Percentiles rank a stretch among this genome's conserved stretches.
Conservation (phyloP, 2,888 invertebrate species). For the Luperina testacea region DNA sequence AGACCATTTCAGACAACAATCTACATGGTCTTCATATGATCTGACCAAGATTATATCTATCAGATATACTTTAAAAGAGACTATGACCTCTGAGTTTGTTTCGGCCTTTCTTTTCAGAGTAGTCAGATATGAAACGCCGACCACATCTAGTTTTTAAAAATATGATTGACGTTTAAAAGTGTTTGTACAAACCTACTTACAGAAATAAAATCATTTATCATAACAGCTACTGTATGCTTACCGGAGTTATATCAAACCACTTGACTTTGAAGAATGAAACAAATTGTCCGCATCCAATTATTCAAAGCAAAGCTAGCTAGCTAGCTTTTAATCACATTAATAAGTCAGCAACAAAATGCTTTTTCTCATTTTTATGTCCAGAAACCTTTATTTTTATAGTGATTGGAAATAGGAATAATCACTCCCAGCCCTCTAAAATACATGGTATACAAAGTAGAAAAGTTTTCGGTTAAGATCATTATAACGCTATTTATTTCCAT, state of each 20-base stretch:
- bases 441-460: neutral
- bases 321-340: constrained; percentile 19
- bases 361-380: neutral
- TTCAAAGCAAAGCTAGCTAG: too few species aligned
- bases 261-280: constrained; percentile 22
- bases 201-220: too few species aligned
- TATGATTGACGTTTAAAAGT: too few species aligned
- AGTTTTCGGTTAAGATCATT: neutral
- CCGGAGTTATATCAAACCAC: constrained; percentile 31
- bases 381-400: constrained; percentile 34
- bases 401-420: constrained; percentile 32
- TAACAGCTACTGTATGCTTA: constrained; percentile 10
- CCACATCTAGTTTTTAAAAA: too few species aligned
- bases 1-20: too few species aligned
- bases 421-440: neutral
- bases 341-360: constrained; percentile 4
- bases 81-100: too few species aligned
- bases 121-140: too few species aligned
- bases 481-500: constrained; percentile 21
- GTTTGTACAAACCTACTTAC: too few species aligned
- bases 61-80: too few species aligned
- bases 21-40: too few species aligned
- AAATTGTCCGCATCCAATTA: constrained; percentile 25
- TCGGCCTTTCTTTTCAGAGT: too few species aligned
- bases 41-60: too few species aligned